A percentile compares a stretch with the other conserved stretches of the same genome.
Conservation (phyloP, 23 tunicate species). For the Corella eumyota region DNA sequence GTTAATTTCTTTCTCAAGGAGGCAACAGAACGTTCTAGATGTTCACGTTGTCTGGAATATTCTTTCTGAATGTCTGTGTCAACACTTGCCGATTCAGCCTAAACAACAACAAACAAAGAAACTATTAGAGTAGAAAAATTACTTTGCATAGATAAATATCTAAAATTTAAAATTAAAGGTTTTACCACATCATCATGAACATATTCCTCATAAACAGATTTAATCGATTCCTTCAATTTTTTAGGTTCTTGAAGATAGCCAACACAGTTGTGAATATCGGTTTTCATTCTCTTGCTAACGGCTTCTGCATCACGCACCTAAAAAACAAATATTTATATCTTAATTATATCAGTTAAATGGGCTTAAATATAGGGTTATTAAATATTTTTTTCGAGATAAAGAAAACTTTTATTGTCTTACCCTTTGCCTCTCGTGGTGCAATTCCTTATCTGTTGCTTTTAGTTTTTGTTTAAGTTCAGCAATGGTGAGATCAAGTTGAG, state of each 20-base stretch:
- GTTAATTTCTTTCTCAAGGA: slow-evolving; percentile 86
- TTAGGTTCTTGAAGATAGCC: slow-evolving; percentile 95
- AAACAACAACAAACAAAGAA: not conserved
- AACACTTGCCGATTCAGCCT: slow-evolving; percentile 68
- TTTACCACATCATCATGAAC: slow-evolving; percentile 87
- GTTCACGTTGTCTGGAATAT: slow-evolving; percentile 92
- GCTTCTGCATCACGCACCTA: slow-evolving; percentile 97
- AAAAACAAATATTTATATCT: not conserved
- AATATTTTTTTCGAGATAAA: too few relatives aligned
- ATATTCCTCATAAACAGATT: slow-evolving; percentile 63
- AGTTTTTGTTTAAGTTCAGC: slow-evolving; percentile 86
- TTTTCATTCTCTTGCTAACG: slow-evolving; percentile 70
- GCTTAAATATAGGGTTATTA: too few relatives aligned
- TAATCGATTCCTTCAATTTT: slow-evolving; percentile 83
- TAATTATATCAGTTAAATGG: too few relatives aligned
- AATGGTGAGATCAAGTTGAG: slow-evolving; percentile 85
- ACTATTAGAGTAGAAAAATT: not conserved
- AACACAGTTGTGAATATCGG: slow-evolving; percentile 96
- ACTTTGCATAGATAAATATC: not conserved
- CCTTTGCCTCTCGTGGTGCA: slow-evolving; percentile 74
- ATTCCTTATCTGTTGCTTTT: slow-evolving; percentile 85
- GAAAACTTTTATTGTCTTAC: too few relatives aligned
- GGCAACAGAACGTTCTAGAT: slow-evolving; percentile 86
- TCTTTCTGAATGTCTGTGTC: slow-evolving; percentile 93
- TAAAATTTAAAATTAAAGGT: too few relatives aligned